These are phyloP conservation scores for Caenorhabditis sinica DNA, from an alignment of 2,888 invertebrate species.

Conservation along the genomic window DNA sequence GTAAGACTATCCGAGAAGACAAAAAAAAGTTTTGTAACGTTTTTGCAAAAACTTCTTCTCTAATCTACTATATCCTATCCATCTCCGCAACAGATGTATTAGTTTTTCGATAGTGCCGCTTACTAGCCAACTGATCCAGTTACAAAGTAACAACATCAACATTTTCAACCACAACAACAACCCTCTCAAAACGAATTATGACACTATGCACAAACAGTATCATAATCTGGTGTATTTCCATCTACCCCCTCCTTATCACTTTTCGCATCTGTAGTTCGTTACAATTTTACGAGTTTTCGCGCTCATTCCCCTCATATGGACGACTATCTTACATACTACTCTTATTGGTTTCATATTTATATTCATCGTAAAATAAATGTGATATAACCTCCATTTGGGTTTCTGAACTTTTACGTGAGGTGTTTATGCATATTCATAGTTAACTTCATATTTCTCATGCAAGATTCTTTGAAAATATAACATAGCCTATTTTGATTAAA, in stretches of 20 bases:
- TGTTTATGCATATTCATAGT: too few relatives aligned
- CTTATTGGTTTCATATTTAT: constrained; percentile 23
- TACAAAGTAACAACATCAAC: too few relatives aligned
- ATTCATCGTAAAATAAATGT: constrained; percentile 28
- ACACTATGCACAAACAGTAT: constrained; percentile 49
- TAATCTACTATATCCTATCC: background rate
- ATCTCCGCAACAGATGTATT: background rate
- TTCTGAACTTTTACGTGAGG: background rate
- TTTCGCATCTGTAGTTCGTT: constrained; percentile 65
- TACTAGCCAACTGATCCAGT: too few relatives aligned
- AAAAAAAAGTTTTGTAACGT: constrained; percentile 23
- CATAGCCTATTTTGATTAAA: too few relatives aligned
- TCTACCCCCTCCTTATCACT: constrained; percentile 48
- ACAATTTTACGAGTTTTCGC: constrained; percentile 59
- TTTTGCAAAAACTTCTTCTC: constrained; percentile 10
- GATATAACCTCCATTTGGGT: background rate
- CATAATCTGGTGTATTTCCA: constrained; percentile 36
- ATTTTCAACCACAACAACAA: too few relatives aligned
- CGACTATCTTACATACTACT: constrained; percentile 13
- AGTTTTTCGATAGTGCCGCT: too few relatives aligned
- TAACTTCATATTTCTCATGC: too few relatives aligned
- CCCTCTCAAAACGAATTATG: constrained; percentile 9
- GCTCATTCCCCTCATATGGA: constrained; percentile 8
- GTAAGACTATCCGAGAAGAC: constrained; percentile 5
- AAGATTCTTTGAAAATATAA: too few relatives aligned